A percentile compares a stretch with the other conserved stretches of the same genome.
Conservation (phyloP, 2,888 invertebrate species). For the Copidosoma aretas region DNA sequence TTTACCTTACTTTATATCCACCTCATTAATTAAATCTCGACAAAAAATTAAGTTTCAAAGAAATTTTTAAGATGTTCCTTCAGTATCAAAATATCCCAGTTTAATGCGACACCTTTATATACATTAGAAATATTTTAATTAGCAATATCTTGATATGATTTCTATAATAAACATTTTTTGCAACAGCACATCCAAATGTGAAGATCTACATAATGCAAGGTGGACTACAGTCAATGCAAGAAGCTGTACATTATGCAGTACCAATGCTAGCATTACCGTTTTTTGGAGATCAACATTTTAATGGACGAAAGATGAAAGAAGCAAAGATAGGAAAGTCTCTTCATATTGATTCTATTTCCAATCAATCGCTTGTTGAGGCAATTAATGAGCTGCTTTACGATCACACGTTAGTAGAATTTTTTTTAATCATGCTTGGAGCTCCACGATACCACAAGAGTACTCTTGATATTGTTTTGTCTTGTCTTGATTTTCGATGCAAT, state of each 20-base stretch:
- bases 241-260: constrained; percentile 56
- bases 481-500: too few species aligned
- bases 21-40: too few species aligned
- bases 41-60: too few species aligned
- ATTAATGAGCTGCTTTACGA: constrained; percentile 50
- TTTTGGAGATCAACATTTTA: constrained; percentile 58
- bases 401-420: constrained; percentile 46
- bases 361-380: constrained; percentile 46
- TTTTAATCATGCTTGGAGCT: too few species aligned
- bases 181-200: constrained; percentile 53
- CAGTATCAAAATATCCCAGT: too few species aligned
- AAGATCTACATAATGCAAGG: constrained; percentile 58
- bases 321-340: constrained; percentile 53
- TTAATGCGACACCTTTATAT: too few species aligned
- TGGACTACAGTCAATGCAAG: constrained; percentile 57
- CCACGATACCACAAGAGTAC: too few species aligned
- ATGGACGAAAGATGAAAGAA: constrained; percentile 54
- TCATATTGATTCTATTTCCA: constrained; percentile 52
- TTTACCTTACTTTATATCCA: too few species aligned
- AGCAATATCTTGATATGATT: constrained; percentile 4
- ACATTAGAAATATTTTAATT: too few species aligned
- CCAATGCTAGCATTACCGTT: constrained; percentile 56
- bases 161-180: constrained; percentile 4
- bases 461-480: too few species aligned
- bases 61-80: too few species aligned